Evolutionary conservation across 1,140 invertebrate genomes (phyloP), one percentile per base, ranked within the genome.

Genomic region (Mactra quadrangularis): DNA sequence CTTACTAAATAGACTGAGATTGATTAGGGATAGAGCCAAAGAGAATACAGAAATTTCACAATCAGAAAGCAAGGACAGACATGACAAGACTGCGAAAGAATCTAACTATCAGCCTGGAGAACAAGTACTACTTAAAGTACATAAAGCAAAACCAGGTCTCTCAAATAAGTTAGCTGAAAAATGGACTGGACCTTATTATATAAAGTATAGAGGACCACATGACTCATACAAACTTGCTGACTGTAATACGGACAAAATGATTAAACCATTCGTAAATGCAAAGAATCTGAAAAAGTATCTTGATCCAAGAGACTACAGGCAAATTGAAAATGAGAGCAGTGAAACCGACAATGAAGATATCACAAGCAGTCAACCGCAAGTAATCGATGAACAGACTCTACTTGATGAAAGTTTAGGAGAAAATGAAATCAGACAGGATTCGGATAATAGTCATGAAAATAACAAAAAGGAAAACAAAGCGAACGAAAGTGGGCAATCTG

Each of bases 161-260:
- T 11, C 62, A 66, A 6, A 3, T 19, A 66, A 35, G 38, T 22
- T 66, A 41, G 31, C 1, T 3, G 31, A 38, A 4, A 66, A 66
- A 66, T 66, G 62, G 62, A 66, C 33, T 38, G 62, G 35, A 4
- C 62, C 62, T 38, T 66, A 66, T 41, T 66, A 66, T 29, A 66
- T 66, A 3, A 45, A n/a, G 15, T 3, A 7, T 15, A 66, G n/a
- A 66, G 62, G 33, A 7, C 25, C 9, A 9, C 13, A 9, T 15
- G 29, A 38, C 27, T 11, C 62, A 35, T 66, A 66, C 38, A 66
- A 41, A 66, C 13, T 66, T 17, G 62, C 33, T 11, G 35, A 66
- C 19, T 38, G 62, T 45, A 27, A 66, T 9, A 62, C 7, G 31
- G n/a, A n/a, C n/a, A n/a, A n/a, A n/a, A n/a, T n/a, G n/a, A n/a